A percentile compares a stretch with the other conserved stretches of the same genome.
phyloP scores from a whole-genome alignment of 2,797 vertebrate species.

The Picus viridis region DNA sequence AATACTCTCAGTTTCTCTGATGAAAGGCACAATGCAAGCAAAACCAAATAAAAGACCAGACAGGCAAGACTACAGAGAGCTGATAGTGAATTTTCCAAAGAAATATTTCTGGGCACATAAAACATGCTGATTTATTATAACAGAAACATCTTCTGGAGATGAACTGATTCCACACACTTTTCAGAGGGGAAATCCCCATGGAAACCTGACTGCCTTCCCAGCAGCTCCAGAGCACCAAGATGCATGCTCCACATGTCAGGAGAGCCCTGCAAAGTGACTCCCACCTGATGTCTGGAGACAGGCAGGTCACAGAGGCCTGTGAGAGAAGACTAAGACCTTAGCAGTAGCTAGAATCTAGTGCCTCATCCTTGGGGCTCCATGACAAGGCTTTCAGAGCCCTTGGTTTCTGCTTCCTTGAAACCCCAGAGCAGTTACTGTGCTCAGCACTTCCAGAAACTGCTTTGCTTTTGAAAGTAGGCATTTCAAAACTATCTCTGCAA shows the following conservation, averaged over 20 bases:
- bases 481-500: neutral
- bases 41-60: constrained; percentile 14
- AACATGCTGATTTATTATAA: constrained; percentile 14
- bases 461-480: neutral
- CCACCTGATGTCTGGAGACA: neutral
- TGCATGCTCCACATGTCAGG: fast-evolving
- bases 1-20: neutral
- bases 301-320: fast-evolving
- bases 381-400: neutral
- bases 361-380: neutral
- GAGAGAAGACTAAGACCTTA: neutral
- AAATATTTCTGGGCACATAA: constrained; percentile 8
- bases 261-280: neutral
- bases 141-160: constrained; percentile 22
- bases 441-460: neutral
- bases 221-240: neutral
- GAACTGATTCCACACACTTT: neutral
- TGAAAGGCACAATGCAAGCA: neutral
- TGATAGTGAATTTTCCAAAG: neutral
- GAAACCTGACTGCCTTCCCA: constrained; percentile 45
- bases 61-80: neutral
- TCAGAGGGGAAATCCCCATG: constrained; percentile 51
- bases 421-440: neutral
- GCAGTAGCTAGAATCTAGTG: neutral
- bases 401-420: neutral